Base-by-base conservation (phyloP, 1,140 invertebrate species). In the Trachymyrmex cornetzi region DNA sequence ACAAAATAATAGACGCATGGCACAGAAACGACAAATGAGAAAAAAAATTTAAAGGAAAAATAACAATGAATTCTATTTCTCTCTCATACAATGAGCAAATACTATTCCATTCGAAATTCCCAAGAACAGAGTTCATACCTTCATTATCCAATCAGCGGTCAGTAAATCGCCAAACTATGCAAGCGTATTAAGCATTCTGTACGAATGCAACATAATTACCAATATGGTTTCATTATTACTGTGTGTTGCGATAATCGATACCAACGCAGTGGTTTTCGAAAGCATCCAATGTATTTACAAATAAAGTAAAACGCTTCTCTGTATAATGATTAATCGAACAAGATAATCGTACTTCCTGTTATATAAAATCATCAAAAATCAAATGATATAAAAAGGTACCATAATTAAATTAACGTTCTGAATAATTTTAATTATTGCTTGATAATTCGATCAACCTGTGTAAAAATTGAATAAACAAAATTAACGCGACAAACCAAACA, bases 191-290 rank as follows among this genome's bases (percentile, higher is more conserved):
- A 84, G 27, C 80, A 34, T 50, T 38, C 55, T 75, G 69, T 81
- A 81, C 63, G 55, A 84, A 84, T 75, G 55, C 38, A 84, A 84
- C 55, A 84, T 75, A 63, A 84, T 74, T 84, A 84, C 55, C n/a
- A 74, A 84, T 84, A 61, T 84, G 55, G 80, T 55, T 84, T 61
- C 69, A 27, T 84, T 74, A 84, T 48, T 84, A 61, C 9, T 14
- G 19, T 24, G 22, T 30, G n/a, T 74, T n/a, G 30, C 30, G 9
- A 63, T 4, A 57, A 22, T 74, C 69, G 69, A 82, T 72, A 82
- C n/a, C 55, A 61, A 63, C 19, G 30, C 55, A 57, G 24, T 74
- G 24, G 16, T 48, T 82, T 74, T 59, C 34, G 38, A 59, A 72
- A 59, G 27, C 55, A 61, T 44, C 19, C 53, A 61, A n/a, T 27